Evolutionary conservation across 64 coral and sea anemone species (phyloP).

Genomic region (Dendrophyllia cribrosa): DNA sequence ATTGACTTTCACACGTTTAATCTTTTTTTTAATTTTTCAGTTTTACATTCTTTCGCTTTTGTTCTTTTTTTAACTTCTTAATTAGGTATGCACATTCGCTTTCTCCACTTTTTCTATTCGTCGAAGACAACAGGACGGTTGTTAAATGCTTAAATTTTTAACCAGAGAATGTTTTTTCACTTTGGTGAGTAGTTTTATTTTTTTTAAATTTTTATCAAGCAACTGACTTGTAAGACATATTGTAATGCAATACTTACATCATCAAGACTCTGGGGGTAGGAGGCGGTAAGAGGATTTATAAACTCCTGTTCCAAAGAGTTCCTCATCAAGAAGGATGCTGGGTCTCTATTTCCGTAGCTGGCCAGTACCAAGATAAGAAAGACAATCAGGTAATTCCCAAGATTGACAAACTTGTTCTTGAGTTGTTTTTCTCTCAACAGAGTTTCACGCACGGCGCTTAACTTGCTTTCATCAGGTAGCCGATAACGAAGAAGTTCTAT

Average conservation of each 20-base stretch:
- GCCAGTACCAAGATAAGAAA: background rate
- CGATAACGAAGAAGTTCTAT: background rate
- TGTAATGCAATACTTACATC: background rate
- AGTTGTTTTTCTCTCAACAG: background rate
- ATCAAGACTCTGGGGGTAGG: background rate
- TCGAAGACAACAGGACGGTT: too few species aligned
- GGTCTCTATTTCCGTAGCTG: constrained; percentile 2
- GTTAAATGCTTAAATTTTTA: too few species aligned
- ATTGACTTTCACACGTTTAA: too few species aligned
- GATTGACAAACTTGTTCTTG: background rate
- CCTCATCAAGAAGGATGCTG: constrained; percentile 20
- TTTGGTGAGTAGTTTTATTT: too few species aligned
- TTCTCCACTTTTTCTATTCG: too few species aligned
- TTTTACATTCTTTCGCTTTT: too few species aligned
- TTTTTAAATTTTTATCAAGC: too few species aligned
- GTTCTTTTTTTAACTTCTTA: too few species aligned
- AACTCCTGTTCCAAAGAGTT: constrained; percentile 30
- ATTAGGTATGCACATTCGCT: too few species aligned
- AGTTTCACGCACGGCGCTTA: constrained; percentile 17
- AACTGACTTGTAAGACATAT: too few species aligned
- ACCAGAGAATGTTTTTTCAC: too few species aligned
- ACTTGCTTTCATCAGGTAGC: background rate
- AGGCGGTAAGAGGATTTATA: background rate
- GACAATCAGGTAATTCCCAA: background rate
- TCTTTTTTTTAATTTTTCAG: too few species aligned